Percentiles rank a stretch among this genome's conserved stretches.
Conservation (phyloP, 2,888 invertebrate genomes). For the Alentia gelatinosa region DNA sequence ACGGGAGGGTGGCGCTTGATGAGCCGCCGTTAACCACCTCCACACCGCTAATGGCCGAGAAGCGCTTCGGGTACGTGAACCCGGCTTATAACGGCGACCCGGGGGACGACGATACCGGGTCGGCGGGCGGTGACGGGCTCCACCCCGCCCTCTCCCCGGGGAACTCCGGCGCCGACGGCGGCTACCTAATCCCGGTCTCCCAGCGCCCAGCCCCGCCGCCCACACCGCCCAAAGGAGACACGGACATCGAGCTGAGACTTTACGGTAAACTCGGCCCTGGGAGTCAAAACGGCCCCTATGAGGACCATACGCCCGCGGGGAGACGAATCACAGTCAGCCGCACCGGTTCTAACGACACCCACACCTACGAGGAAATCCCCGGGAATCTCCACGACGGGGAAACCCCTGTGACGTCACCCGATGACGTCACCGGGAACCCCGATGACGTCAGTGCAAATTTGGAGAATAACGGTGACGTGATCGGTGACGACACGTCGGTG, state of each 20-base stretch:
- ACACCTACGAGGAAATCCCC: slow-evolving; percentile 44
- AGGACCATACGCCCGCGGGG: no score
- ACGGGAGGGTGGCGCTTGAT: neutral
- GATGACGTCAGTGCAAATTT: neutral
- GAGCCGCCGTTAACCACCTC: slow-evolving; percentile 6
- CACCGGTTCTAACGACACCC: neutral
- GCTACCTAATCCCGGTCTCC: slow-evolving; percentile 4
- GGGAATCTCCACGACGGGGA: neutral
- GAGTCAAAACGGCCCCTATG: no score
- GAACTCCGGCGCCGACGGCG: neutral
- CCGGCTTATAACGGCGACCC: neutral
- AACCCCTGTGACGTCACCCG: neutral
- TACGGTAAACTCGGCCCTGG: no score
- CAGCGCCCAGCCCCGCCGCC: neutral
- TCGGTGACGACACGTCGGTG: neutral
- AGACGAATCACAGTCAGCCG: no score
- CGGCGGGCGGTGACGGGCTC: neutral
- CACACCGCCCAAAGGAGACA: neutral
- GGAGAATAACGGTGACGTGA: neutral
- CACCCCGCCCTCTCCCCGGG: neutral
- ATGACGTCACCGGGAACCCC: neutral
- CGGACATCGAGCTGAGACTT: neutral
- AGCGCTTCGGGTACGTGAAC: neutral
- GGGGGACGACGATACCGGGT: neutral
- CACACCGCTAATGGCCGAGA: neutral